A percentile compares a stretch with the other conserved stretches of the same genome.
These are phyloP conservation scores for Parnassius mnemosyne DNA, from an alignment of 2,888 invertebrate species.

Conservation along the genomic window DNA sequence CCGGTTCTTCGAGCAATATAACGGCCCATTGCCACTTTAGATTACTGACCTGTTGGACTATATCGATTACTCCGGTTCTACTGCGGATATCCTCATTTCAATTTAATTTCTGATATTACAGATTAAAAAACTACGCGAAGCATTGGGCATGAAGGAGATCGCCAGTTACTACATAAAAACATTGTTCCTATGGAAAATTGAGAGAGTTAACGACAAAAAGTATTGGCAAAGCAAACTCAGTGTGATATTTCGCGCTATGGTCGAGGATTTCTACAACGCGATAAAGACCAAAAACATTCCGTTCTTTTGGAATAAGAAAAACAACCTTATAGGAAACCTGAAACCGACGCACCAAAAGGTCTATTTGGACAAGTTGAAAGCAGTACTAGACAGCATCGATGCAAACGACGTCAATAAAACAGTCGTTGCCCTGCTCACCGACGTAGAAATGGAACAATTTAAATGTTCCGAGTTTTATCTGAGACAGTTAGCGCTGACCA, in stretches of 20 bases:
- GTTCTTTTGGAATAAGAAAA: constrained; percentile 61
- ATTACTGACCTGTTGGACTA: too few relatives aligned
- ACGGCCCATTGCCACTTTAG: too few relatives aligned
- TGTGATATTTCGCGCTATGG: constrained; percentile 54
- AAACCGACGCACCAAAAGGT: constrained; percentile 46
- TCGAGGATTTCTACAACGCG: constrained; percentile 52
- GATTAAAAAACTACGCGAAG: constrained; percentile 77
- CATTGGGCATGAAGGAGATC: constrained; percentile 60
- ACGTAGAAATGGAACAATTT: constrained; percentile 50
- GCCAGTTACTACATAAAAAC: constrained; percentile 82
- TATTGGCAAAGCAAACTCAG: constrained; percentile 61
- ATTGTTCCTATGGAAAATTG: constrained; percentile 68
- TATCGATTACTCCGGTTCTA: too few relatives aligned
- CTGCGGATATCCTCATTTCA: too few relatives aligned
- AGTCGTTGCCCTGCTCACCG: constrained; percentile 44
- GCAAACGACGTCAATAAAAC: constrained; percentile 53
- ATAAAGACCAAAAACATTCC: constrained; percentile 51
- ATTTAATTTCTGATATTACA: constrained; percentile 33
- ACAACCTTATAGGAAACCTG: constrained; percentile 60
- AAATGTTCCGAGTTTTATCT: constrained; percentile 53
- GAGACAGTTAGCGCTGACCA: constrained; percentile 31
- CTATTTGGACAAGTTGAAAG: constrained; percentile 56
- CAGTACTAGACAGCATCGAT: constrained; percentile 59
- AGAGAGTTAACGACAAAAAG: constrained; percentile 44
- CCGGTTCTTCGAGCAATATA: too few relatives aligned